A percentile compares a stretch with the other conserved stretches of the same genome.
Evolutionary conservation across 2,113 vertebrate species (phyloP).

Genomic region (Hippopotamus amphibius): DNA sequence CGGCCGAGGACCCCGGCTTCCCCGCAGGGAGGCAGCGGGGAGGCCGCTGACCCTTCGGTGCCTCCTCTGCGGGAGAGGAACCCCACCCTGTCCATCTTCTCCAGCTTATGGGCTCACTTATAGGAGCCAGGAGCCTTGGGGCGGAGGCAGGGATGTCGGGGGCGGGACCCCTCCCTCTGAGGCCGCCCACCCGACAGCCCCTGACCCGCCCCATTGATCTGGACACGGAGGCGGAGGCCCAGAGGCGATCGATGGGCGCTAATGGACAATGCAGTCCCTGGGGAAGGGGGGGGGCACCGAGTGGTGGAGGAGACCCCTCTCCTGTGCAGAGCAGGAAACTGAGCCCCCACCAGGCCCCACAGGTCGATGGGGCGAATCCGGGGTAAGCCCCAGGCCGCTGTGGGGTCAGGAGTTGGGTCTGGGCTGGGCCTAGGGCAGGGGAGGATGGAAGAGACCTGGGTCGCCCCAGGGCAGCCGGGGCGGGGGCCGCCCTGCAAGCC

Average conservation of each 20-base stretch:
- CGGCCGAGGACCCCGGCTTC: not conserved
- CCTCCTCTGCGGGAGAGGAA: not conserved
- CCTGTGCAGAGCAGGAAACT: not conserved
- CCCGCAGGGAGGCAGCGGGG: not conserved
- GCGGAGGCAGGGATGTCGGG: rapidly evolving
- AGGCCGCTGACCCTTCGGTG: not conserved
- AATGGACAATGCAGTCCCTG: not conserved
- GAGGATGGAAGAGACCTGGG: not conserved
- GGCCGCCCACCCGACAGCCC: not conserved
- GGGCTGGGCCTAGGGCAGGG: not conserved
- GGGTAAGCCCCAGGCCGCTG: not conserved
- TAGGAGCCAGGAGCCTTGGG: not conserved
- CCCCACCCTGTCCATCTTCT: not conserved
- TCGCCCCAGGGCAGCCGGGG: not conserved
- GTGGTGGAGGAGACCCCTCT: no score
- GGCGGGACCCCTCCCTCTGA: not conserved
- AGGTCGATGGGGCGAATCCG: not conserved
- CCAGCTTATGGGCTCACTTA: no score
- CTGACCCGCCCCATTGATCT: not conserved
- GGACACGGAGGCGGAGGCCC: not conserved
- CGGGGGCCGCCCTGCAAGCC: not conserved
- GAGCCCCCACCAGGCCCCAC: not conserved
- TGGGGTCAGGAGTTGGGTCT: not conserved
- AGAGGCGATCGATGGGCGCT: rapidly evolving
- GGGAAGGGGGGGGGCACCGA: not conserved